phyloP scores from a whole-genome alignment of 2,888 invertebrate species.

The Villa cingulata region DNA sequence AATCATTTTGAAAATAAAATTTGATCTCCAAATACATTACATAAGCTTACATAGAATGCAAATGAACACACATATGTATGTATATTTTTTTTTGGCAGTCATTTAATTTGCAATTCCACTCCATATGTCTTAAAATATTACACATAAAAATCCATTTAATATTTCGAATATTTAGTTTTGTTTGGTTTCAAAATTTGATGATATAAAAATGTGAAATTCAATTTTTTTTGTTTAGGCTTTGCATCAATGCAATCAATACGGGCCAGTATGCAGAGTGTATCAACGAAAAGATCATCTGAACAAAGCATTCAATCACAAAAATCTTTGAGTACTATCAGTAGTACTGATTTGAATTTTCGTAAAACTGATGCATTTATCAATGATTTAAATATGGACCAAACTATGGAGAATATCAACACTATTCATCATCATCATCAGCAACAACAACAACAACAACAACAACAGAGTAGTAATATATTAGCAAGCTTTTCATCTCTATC shows the following conservation, averaged over 20 bases:
- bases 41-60: no score
- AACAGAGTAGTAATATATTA: no score
- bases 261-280: slow-evolving; percentile 47
- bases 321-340: slow-evolving; percentile 13
- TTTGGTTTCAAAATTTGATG: no score
- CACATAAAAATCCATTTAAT: no score
- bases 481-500: no score
- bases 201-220: no score
- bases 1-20: neutral
- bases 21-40: no score
- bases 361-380: slow-evolving; percentile 5
- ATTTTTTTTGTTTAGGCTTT: slow-evolving; percentile 43
- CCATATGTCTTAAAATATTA: no score
- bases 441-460: slow-evolving; percentile 5
- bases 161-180: no score
- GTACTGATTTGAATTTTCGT: slow-evolving; percentile 11
- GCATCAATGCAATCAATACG: slow-evolving; percentile 49
- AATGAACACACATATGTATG: no score
- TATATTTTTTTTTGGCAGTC: no score
- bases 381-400: neutral
- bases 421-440: slow-evolving; percentile 4
- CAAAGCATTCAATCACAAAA: slow-evolving; percentile 37
- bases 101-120: no score
- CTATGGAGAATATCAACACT: neutral
- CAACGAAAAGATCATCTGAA: slow-evolving; percentile 46